A percentile compares a stretch with the other conserved stretches of the same genome.
Conservation (phyloP, 37 sponge, comb jelly and placozoan genomes). For the Ephydatia muelleri region DNA sequence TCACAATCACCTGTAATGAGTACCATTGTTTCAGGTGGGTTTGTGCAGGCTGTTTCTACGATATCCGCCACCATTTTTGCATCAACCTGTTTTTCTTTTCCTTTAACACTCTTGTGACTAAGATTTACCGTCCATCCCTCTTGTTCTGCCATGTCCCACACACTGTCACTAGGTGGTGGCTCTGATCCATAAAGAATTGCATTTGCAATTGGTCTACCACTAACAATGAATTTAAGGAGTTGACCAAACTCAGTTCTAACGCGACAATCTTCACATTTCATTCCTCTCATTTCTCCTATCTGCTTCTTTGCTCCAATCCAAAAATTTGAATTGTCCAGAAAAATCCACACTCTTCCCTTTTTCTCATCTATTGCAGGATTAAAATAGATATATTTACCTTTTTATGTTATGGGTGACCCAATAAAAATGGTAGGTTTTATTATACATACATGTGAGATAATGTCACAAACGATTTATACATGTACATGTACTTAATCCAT, state of each 20-base stretch:
- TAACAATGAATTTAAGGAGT: slow-evolving; percentile 22
- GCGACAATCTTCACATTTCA: slow-evolving; percentile 21
- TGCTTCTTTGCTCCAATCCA: slow-evolving; percentile 30
- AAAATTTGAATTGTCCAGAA: slow-evolving; percentile 35
- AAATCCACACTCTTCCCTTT: slow-evolving; percentile 14
- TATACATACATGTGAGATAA: no score
- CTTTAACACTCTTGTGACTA: slow-evolving; percentile 2
- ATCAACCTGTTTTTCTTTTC: slow-evolving; percentile 47
- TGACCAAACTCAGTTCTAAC: slow-evolving; percentile 36
- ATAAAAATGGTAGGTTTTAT: no score
- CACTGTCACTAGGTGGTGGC: slow-evolving; percentile 31
- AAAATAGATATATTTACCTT: no score
- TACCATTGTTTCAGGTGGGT: slow-evolving; percentile 20
- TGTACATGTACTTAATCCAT: no score
- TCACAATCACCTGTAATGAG: slow-evolving; percentile 43
- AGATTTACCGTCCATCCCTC: slow-evolving; percentile 20
- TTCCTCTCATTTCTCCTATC: not conserved
- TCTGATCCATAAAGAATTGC: slow-evolving; percentile 40
- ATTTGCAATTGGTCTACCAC: slow-evolving; percentile 6
- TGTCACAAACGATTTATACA: no score
- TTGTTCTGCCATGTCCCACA: slow-evolving; percentile 30
- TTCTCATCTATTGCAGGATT: no score
- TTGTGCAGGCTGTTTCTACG: slow-evolving; percentile 18
- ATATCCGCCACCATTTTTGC: slow-evolving; percentile 26
- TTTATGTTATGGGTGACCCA: no score